A percentile compares a stretch with the other conserved stretches of the same genome.
phyloP scores from a whole-genome alignment of 2,888 invertebrate species.

The Troides aeacus region DNA sequence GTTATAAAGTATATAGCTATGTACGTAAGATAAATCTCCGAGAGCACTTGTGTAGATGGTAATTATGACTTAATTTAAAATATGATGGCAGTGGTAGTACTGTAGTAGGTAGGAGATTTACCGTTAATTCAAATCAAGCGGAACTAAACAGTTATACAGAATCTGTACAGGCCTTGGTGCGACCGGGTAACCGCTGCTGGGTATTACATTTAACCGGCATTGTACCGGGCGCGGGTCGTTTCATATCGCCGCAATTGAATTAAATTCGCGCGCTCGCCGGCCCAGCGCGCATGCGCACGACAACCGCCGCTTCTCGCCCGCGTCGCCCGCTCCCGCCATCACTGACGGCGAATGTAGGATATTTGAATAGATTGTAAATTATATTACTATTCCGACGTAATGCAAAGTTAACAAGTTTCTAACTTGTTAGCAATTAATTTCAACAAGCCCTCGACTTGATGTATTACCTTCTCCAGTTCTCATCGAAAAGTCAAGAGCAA shows the following conservation, averaged over 20 bases:
- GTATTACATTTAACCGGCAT: conserved; percentile 19
- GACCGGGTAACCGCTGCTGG: conserved; percentile 10
- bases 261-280: conserved; percentile 20
- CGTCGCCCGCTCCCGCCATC: not conserved
- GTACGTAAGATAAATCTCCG: no score
- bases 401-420: not conserved
- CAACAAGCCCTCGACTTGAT: conserved; percentile 2
- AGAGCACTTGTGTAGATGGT: no score
- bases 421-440: conserved; percentile 19
- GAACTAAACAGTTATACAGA: conserved; percentile 19
- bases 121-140: conserved; percentile 24
- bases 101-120: not conserved
- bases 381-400: not conserved
- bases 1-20: no score
- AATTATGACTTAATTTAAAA: not conserved
- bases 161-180: not conserved
- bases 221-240: conserved; percentile 17
- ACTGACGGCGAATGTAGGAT: conserved; percentile 3
- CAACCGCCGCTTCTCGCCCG: no score
- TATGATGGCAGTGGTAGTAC: not conserved
- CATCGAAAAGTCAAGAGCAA: no score
- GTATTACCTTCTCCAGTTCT: not conserved
- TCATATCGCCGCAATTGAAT: conserved; percentile 27
- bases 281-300: no score
- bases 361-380: conserved; percentile 26